Conservation (phyloP, 2,888 invertebrate genomes). For the Hemaris fuciformis region DNA sequence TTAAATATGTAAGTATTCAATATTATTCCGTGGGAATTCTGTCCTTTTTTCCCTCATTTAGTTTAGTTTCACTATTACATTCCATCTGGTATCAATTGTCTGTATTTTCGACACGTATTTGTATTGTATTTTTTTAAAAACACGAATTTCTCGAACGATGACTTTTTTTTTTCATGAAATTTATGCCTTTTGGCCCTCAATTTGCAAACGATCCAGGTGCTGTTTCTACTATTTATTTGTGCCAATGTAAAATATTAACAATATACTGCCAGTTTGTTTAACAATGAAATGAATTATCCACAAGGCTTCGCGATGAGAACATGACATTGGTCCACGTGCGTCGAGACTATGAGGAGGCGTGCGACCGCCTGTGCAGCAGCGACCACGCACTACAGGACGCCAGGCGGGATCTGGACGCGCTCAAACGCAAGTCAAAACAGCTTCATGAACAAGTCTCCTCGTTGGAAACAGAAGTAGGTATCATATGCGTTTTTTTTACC, state of each 20-base stretch:
- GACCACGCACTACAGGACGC: constrained; percentile 50
- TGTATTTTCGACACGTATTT: too few relatives aligned
- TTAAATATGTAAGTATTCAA: constrained; percentile 57
- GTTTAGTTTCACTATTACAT: too few relatives aligned
- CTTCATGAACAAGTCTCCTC: constrained; percentile 44
- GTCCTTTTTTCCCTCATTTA: too few relatives aligned
- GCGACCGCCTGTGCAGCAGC: constrained; percentile 52
- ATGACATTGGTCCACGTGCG: constrained; percentile 44
- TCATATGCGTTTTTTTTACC: too few relatives aligned
- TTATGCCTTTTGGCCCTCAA: too few relatives aligned
- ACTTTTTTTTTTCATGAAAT: too few relatives aligned
- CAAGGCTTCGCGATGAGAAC: constrained; percentile 68
- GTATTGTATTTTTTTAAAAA: too few relatives aligned
- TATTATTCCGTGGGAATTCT: too few relatives aligned
- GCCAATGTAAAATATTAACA: background rate
- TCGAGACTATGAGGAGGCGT: constrained; percentile 65
- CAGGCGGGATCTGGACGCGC: constrained; percentile 48
- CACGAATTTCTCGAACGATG: too few relatives aligned
- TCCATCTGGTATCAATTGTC: too few relatives aligned
- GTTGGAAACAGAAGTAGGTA: constrained; percentile 56
- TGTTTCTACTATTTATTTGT: background rate
- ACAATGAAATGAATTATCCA: background rate
- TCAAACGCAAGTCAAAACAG: constrained; percentile 32
- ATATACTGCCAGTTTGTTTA: too few relatives aligned
- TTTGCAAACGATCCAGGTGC: too few relatives aligned